These are phyloP conservation scores for Meiosimyza platycephala DNA, from an alignment of 2,888 invertebrate species.

Conservation along the genomic window DNA sequence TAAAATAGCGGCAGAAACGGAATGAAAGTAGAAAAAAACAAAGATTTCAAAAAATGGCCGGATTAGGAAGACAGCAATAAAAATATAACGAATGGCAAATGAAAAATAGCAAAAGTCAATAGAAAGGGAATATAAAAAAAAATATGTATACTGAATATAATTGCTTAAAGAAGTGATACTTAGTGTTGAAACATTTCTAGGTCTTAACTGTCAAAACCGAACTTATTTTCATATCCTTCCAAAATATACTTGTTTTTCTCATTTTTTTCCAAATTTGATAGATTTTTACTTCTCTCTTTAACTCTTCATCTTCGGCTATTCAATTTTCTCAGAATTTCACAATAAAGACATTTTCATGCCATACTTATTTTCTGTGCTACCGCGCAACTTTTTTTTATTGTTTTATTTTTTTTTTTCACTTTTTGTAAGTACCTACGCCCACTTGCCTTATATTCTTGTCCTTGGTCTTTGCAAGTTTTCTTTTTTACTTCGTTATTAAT, in stretches of 20 bases:
- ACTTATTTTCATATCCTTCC: too few species aligned
- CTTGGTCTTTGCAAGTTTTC: too few species aligned
- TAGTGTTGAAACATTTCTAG: too few species aligned
- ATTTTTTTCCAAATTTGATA: too few species aligned
- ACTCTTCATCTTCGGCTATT: neutral
- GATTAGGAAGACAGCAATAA: constrained; percentile 37
- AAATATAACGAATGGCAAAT: constrained; percentile 39
- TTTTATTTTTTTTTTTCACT: too few species aligned
- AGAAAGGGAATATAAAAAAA: constrained; percentile 29
- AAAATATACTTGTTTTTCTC: too few species aligned
- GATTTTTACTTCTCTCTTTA: too few species aligned
- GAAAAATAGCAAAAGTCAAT: constrained; percentile 25
- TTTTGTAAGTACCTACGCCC: too few species aligned
- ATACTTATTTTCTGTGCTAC: neutral
- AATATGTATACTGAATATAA: constrained; percentile 24
- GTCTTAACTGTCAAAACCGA: too few species aligned
- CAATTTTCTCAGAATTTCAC: constrained; percentile 17
- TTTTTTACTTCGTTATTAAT: too few species aligned
- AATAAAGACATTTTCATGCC: constrained; percentile 20
- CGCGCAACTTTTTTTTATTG: neutral
- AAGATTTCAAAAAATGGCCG: constrained; percentile 15
- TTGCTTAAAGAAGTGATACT: too few species aligned
- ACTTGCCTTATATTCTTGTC: too few species aligned
- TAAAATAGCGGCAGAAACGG: neutral
- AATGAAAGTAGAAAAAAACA: constrained; percentile 50